Percentiles rank a stretch among this genome's conserved stretches.
phyloP scores from a whole-genome alignment of 2,888 invertebrate species.

The Eristalinus aeneus region DNA sequence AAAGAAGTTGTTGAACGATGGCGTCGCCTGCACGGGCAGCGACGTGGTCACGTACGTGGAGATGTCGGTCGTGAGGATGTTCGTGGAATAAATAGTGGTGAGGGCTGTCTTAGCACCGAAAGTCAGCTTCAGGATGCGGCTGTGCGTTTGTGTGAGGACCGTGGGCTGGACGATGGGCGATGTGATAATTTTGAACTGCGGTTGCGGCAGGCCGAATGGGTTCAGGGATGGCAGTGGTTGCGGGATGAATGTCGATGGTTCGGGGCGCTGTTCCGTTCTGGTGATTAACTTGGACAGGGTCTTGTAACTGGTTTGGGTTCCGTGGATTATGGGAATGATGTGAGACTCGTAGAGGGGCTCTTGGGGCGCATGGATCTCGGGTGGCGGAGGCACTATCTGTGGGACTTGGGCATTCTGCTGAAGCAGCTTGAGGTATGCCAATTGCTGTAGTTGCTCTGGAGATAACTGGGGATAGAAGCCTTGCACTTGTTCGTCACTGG shows the following conservation, averaged over 20 bases:
- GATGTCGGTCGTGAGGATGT: slow-evolving; percentile 89
- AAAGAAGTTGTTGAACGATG: slow-evolving; percentile 88
- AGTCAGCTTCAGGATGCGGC: slow-evolving; percentile 91
- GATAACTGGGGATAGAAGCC: slow-evolving; percentile 58
- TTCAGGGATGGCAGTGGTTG: slow-evolving; percentile 78
- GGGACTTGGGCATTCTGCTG: slow-evolving; percentile 85
- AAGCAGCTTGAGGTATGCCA: slow-evolving; percentile 87
- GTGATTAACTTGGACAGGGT: slow-evolving; percentile 90
- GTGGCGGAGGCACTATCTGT: slow-evolving; percentile 88
- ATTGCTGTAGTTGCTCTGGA: slow-evolving; percentile 86
- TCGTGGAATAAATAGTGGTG: slow-evolving; percentile 92
- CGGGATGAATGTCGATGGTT: slow-evolving; percentile 83
- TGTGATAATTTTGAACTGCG: slow-evolving; percentile 88
- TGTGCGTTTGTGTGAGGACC: slow-evolving; percentile 88
- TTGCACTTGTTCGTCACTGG: not conserved
- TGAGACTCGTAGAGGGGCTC: slow-evolving; percentile 92
- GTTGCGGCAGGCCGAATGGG: slow-evolving; percentile 84
- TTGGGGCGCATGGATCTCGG: slow-evolving; percentile 84
- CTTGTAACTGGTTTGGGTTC: slow-evolving; percentile 87
- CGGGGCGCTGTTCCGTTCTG: slow-evolving; percentile 89
- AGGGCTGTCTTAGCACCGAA: slow-evolving; percentile 95
- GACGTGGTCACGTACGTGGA: slow-evolving; percentile 93
- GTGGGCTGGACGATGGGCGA: slow-evolving; percentile 91
- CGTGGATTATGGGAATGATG: slow-evolving; percentile 89
- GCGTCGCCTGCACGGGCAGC: slow-evolving; percentile 86